These are phyloP conservation scores for Procavia capensis DNA, from an alignment of 2,113 vertebrate species.

Conservation along the genomic window DNA sequence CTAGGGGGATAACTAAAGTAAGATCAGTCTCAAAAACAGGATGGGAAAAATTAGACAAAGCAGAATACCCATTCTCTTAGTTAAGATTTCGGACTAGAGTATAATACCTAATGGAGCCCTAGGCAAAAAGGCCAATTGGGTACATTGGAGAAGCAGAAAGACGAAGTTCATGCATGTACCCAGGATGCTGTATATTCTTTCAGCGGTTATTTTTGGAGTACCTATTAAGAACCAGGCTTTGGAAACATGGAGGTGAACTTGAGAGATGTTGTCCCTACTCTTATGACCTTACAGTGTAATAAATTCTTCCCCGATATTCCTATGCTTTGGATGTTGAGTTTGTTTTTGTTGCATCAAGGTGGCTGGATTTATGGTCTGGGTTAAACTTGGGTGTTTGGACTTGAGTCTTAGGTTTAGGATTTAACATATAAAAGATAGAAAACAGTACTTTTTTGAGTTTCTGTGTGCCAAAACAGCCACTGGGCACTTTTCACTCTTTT, in stretches of 20 bases:
- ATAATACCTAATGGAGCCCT: neutral
- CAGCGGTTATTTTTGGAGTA: slow-evolving; percentile 36
- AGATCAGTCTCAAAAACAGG: neutral
- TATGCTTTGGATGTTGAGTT: slow-evolving; percentile 35
- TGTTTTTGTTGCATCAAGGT: slow-evolving; percentile 9
- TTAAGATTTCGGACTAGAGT: slow-evolving; percentile 39
- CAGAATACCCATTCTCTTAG: slow-evolving; percentile 18
- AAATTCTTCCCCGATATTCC: neutral
- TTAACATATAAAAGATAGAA: slow-evolving; percentile 38
- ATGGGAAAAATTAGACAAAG: slow-evolving; percentile 15
- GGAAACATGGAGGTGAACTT: neutral
- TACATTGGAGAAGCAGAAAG: neutral
- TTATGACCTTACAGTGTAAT: neutral
- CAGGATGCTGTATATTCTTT: neutral
- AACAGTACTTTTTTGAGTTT: neutral
- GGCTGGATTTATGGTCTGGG: slow-evolving; percentile 1
- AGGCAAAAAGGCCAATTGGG: neutral
- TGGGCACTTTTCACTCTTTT: slow-evolving; percentile 26
- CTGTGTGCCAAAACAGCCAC: slow-evolving; percentile 3
- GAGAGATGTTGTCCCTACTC: neutral
- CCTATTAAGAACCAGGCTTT: slow-evolving; percentile 32
- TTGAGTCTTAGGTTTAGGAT: neutral
- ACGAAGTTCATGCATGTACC: neutral
- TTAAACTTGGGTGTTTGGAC: slow-evolving; percentile 38
- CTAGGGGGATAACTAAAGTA: neutral